Conservation (phyloP, 2,888 invertebrate genomes). For the Papilio elwesi region DNA sequence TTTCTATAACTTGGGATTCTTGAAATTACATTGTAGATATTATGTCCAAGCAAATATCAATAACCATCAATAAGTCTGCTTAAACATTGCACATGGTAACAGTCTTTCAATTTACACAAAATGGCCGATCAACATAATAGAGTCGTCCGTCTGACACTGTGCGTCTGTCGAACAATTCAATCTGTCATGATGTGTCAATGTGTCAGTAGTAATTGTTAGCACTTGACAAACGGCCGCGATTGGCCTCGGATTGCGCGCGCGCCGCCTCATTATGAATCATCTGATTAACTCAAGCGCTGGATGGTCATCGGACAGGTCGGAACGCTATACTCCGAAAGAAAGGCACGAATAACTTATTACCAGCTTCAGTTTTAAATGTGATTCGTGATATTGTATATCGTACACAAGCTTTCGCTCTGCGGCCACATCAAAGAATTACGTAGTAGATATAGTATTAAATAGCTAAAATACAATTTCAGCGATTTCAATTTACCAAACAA, state of each 20-base stretch:
- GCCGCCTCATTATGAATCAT: constrained; percentile 59
- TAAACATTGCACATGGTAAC: neutral
- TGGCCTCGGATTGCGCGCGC: constrained; percentile 56
- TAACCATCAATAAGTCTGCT: neutral
- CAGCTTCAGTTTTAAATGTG: neutral
- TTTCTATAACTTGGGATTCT: too few relatives aligned
- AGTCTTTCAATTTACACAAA: constrained; percentile 37
- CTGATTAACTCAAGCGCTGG: constrained; percentile 47
- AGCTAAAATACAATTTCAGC: too few relatives aligned
- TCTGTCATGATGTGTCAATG: constrained; percentile 62
- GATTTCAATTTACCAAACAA: too few relatives aligned
- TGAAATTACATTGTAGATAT: too few relatives aligned
- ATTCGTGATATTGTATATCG: neutral
- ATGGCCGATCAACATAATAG: constrained; percentile 44
- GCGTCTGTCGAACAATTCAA: constrained; percentile 53
- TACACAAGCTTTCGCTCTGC: neutral
- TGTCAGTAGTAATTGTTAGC: constrained; percentile 57
- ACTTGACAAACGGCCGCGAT: constrained; percentile 58
- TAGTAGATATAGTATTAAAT: neutral
- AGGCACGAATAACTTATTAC: neutral
- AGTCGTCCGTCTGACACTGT: constrained; percentile 48
- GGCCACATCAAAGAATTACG: neutral
- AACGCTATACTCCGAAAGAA: constrained; percentile 14
- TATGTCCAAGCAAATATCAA: too few relatives aligned
- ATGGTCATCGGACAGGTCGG: constrained; percentile 21